Base-by-base conservation (phyloP, 2,888 invertebrate species). In the Pimpla rufipes region DNA sequence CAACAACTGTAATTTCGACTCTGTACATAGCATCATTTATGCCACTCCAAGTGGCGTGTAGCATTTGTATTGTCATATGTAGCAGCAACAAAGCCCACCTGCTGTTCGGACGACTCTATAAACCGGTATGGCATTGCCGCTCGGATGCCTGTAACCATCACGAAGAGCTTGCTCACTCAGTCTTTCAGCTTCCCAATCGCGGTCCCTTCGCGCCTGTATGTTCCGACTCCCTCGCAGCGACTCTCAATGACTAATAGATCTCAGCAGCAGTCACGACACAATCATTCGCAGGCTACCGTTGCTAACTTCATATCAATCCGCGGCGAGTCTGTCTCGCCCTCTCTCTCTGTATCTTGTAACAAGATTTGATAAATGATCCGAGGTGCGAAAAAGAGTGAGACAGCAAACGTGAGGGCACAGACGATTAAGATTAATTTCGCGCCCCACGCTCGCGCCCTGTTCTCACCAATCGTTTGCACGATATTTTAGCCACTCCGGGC, bases 341-440 rank as follows among this genome's bases (percentile, higher is more conserved):
- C 64, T 71, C 68, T n/a, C 11, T n/a, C 57, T 71, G 29, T 57
- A 45, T 77, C 71, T 67, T 88, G 85, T 89, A 92, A 91, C 90
- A 86, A 90, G 89, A 88, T 87, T 88, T 93, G 93, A 93, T 92
- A 92, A 93, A 93, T 93, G 93, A 93, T 89, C 87, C 81, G 71
- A 73, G 55, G 85, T 86, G 85, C 89, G 47, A 78, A 85, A 68
- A 59, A 68, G 79, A 81, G 77, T 29, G 62, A 74, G 73, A 74
- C 16, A 29, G 37, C 47, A 67, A 77, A 77, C 67, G 45, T 13
- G 62, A 29, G 45, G 45, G 45, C 42, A 78, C 62, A 62, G 86
- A 89, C 90, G 90, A 92, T 92, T 92, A 90, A 92, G 93, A 93
- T 93, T 93, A 93, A 93, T 93, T 91, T 88, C 78, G 84, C 85